phyloP scores from a whole-genome alignment of 2,797 vertebrate species.

The Gallinago nigripennis region DNA sequence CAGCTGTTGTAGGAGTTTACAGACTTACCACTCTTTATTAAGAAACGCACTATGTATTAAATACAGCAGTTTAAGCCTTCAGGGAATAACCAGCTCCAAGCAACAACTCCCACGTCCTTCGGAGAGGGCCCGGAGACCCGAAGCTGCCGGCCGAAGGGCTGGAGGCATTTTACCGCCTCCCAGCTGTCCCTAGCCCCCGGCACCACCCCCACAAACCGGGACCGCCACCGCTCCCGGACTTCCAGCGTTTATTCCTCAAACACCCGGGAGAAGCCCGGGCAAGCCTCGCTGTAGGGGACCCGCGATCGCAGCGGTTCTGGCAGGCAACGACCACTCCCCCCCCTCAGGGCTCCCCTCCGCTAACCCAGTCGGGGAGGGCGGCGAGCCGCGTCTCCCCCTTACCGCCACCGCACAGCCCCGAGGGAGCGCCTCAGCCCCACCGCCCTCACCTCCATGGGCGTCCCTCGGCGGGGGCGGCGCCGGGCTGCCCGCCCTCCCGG shows the following conservation, averaged over 20 bases:
- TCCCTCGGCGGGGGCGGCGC: neutral
- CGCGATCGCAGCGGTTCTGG: neutral
- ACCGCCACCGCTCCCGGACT: neutral
- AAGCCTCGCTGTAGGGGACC: neutral
- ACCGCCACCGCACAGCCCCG: fast-evolving
- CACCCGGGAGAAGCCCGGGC: neutral
- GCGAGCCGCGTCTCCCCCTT: neutral
- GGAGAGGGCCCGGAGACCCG: neutral
- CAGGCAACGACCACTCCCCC: neutral
- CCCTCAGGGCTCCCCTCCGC: neutral
- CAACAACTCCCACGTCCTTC: too few relatives aligned
- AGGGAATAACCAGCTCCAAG: neutral
- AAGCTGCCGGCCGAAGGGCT: neutral
- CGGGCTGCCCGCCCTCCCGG: neutral
- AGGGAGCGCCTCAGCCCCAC: neutral
- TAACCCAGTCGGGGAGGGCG: neutral
- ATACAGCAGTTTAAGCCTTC: neutral
- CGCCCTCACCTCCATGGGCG: neutral
- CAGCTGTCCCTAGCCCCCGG: neutral
- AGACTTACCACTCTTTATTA: neutral
- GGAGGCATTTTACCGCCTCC: neutral
- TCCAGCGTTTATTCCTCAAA: fast-evolving
- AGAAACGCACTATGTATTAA: fast-evolving
- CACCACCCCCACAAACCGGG: too few relatives aligned
- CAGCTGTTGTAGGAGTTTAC: fast-evolving